Evolutionary conservation across 2,797 vertebrate genomes (phyloP).

Genomic region (Pangasius macronema): DNA sequence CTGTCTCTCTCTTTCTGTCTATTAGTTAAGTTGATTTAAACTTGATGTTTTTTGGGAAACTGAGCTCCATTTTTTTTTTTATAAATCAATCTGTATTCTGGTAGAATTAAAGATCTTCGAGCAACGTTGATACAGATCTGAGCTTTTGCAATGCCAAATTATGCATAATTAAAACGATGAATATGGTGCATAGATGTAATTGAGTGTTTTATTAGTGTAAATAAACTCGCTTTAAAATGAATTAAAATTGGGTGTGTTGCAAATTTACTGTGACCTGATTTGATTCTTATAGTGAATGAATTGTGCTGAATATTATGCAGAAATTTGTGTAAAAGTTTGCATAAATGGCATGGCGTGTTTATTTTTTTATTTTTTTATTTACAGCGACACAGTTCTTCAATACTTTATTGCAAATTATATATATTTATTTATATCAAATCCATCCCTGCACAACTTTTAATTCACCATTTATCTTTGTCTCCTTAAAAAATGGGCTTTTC

Average conservation of each 20-base stretch:
- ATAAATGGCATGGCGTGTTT: neutral
- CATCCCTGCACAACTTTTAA: neutral
- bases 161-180: constrained; percentile 12
- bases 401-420: neutral
- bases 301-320: neutral
- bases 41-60: neutral
- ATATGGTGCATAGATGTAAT: constrained; percentile 32
- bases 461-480: neutral
- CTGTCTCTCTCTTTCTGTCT: neutral
- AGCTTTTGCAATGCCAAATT: constrained; percentile 33
- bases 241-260: neutral
- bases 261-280: neutral
- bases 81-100: neutral
- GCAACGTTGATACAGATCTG: neutral
- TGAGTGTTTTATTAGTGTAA: constrained; percentile 50
- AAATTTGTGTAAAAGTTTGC: neutral
- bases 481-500: neutral
- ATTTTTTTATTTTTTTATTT: neutral
- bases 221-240: constrained; percentile 48
- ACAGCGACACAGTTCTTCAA: neutral
- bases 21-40: neutral
- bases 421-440: neutral
- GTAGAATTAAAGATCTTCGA: neutral
- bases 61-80: neutral
- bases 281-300: neutral